Conservation (phyloP, 2,113 vertebrate genomes). For the Sardina pilchardus region DNA sequence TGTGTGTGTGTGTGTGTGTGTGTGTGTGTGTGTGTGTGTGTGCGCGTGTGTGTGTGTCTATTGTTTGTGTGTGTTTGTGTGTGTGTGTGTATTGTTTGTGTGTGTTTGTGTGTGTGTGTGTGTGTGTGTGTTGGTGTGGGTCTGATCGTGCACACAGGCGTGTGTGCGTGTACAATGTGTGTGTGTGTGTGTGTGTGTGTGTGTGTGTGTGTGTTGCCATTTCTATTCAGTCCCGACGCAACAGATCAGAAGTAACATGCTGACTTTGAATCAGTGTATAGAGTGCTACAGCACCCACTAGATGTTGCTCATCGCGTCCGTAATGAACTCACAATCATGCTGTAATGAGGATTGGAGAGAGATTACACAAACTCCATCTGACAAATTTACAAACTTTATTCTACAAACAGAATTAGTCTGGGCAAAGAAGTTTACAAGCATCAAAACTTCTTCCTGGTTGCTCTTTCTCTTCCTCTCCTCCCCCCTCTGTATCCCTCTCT, state of each 20-base stretch:
- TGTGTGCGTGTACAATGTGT: conserved; percentile 16
- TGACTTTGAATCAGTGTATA: not conserved
- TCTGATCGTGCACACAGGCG: too few species aligned
- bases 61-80: conserved; percentile 35
- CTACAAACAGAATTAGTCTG: not conserved
- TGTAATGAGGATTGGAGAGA: not conserved
- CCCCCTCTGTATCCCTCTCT: not conserved
- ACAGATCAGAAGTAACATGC: not conserved
- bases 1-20: conserved; percentile 16
- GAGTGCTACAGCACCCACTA: not conserved
- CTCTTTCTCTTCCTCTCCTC: not conserved
- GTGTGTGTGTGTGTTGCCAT: not conserved
- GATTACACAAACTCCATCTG: not conserved
- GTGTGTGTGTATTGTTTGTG: conserved; percentile 23
- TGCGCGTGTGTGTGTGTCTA: not conserved
- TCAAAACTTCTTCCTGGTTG: not conserved
- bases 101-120: conserved; percentile 13
- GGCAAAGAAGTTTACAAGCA: not conserved
- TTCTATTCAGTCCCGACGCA: not conserved
- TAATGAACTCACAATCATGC: not conserved
- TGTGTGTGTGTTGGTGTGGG: not conserved
- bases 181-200: conserved; percentile 19
- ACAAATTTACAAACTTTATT: not conserved
- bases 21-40: conserved; percentile 37
- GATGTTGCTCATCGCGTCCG: not conserved